Percentiles rank a stretch among this genome's conserved stretches.
Evolutionary conservation across 2,888 invertebrate species (phyloP).

Genomic region (Nomada flava): DNA sequence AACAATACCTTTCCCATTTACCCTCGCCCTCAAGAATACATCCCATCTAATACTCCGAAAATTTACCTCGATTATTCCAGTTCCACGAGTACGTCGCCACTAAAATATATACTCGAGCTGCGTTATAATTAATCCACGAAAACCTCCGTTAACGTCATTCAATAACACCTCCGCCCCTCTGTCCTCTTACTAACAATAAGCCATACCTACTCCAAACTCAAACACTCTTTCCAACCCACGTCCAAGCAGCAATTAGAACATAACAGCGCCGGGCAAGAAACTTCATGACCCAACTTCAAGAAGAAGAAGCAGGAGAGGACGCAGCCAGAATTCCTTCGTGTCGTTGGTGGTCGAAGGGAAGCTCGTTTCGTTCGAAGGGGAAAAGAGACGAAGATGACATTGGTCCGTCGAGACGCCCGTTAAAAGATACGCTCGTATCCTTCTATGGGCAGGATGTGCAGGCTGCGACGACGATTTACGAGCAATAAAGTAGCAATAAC

Average conservation of each 20-base stretch:
- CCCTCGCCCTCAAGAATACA: too few species aligned
- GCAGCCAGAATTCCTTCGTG: constrained; percentile 11
- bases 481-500: constrained; percentile 80
- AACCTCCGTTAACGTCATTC: too few species aligned
- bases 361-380: constrained; percentile 9
- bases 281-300: background rate
- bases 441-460: constrained; percentile 63
- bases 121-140: too few species aligned
- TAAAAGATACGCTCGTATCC: constrained; percentile 68
- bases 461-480: constrained; percentile 73
- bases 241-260: constrained; percentile 36
- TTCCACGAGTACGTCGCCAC: too few species aligned
- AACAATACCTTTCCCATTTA: too few species aligned
- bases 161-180: too few species aligned
- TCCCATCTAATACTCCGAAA: too few species aligned
- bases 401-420: constrained; percentile 51
- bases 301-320: background rate
- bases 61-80: too few species aligned
- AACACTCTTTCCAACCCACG: background rate
- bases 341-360: constrained; percentile 38
- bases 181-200: background rate
- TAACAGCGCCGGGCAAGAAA: background rate
- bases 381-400: constrained; percentile 35
- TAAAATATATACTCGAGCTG: too few species aligned
- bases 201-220: background rate